Evolutionary conservation across 1,140 invertebrate genomes (phyloP), one percentile per base, ranked within the genome.

Genomic region (Listronotus bonariensis): DNA sequence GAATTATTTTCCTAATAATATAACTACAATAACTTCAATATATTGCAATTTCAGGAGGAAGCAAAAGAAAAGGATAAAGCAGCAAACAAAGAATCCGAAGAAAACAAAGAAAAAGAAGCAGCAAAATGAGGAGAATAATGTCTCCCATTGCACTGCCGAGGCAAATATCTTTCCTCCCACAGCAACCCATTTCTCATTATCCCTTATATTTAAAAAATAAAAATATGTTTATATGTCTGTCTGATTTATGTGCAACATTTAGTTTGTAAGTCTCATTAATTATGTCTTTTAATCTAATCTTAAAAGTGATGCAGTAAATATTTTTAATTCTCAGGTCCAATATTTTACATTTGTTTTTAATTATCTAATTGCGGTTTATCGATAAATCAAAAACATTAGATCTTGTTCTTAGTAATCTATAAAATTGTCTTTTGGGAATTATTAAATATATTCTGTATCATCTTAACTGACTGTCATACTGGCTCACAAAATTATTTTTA

Each of bases 21-120:
- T n/a, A n/a, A n/a, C n/a, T n/a, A n/a, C n/a, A n/a, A n/a, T n/a
- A n/a, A 26, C 20, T 26, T 3, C 20, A 26, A n/a, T 54, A 20
- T 60, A 57, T 55, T 52, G 40, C 31, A 34, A 38, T 74, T 76
- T 6, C 62, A 83, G 82, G 80, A 80, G 72, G 84, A 88, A 63
- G 84, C 88, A 67, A 87, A 88, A 75, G 87, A 88, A 69, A 86
- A 86, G 73, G 80, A 83, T 49, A 80, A 84, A 8, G 87, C 89
- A 71, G 88, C 88, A 72, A 84, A 86, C 68, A 84, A 85, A 67
- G 87, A 90, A 70, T 81, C 84, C 42, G 87, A 89, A 68, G 86
- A 89, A 74, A 89, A 89, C 73, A 88, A 88, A 78, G 87, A 89
- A 65, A 88, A 88, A 73, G 89, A 92, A 71, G 78, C 67, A 20